These are phyloP conservation scores for Protobothrops flavoviridis DNA, from an alignment of 2,113 vertebrate species.

Conservation along the genomic window DNA sequence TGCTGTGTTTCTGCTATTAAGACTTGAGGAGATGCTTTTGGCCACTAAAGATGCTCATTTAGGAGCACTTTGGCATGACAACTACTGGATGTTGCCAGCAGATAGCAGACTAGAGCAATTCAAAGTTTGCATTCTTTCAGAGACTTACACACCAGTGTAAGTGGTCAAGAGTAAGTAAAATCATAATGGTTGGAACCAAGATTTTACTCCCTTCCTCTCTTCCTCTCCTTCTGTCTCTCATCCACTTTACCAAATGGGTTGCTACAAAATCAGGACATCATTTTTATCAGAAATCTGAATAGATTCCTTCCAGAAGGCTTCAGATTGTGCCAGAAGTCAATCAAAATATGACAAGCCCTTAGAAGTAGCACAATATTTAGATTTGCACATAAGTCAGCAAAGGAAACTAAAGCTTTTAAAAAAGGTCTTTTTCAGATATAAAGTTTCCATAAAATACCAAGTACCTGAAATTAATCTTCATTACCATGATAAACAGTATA, in stretches of 20 bases:
- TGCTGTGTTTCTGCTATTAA: not conserved
- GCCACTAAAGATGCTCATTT: not conserved
- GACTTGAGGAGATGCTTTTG: not conserved
- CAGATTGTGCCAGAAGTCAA: not conserved
- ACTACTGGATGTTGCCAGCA: not conserved
- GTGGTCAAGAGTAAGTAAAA: not conserved
- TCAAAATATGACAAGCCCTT: not conserved
- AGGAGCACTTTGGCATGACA: not conserved
- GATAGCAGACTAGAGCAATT: not conserved
- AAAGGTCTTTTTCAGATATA: not conserved
- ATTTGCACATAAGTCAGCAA: not conserved
- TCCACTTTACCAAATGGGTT: too few relatives aligned
- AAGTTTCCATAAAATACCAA: not conserved
- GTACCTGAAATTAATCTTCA: not conserved
- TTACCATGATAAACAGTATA: not conserved
- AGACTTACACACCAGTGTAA: not conserved
- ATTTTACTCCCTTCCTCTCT: not conserved
- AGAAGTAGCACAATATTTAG: not conserved
- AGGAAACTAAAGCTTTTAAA: not conserved
- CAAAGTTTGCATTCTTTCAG: not conserved
- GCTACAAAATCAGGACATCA: too few relatives aligned
- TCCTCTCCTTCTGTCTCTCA: not conserved
- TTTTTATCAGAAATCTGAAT: not conserved
- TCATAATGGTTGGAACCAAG: not conserved
- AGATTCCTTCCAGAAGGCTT: not conserved